A percentile compares a stretch with the other conserved stretches of the same genome.
Conservation (phyloP, 2,113 vertebrate species). For the Lynx canadensis region DNA sequence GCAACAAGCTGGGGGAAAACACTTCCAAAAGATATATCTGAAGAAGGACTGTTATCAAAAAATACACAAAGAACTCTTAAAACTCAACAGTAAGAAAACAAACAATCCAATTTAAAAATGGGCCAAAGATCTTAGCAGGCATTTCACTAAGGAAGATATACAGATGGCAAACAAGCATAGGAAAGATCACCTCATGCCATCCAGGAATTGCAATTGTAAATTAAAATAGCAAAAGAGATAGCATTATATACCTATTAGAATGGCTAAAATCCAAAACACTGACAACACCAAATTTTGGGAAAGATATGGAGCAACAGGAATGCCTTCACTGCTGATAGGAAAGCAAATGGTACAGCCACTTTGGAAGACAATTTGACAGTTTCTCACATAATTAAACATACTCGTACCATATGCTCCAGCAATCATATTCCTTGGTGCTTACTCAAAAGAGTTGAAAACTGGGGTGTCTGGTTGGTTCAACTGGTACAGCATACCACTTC, state of each 20-base stretch:
- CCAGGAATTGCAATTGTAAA: neutral
- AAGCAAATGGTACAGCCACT: neutral
- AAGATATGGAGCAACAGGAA: neutral
- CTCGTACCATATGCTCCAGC: neutral
- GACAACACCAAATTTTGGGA: neutral
- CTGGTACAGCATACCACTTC: neutral
- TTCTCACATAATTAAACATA: neutral
- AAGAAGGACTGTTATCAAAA: neutral
- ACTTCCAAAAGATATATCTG: neutral
- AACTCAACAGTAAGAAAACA: neutral
- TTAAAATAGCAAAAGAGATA: neutral
- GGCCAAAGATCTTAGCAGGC: neutral
- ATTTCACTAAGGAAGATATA: neutral
- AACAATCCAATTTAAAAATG: neutral
- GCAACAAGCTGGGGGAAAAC: neutral
- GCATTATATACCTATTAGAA: neutral
- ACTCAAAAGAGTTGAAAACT: neutral
- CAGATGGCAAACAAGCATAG: neutral
- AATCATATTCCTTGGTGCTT: neutral
- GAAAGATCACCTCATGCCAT: neutral
- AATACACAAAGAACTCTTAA: neutral
- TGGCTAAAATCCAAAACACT: neutral
- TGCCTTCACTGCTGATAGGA: neutral
- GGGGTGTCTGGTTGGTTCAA: neutral
- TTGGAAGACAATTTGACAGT: neutral